A percentile compares a stretch with the other conserved stretches of the same genome.
Conservation (phyloP, 2,888 invertebrate genomes). For the Dinocampus coccinellae region DNA sequence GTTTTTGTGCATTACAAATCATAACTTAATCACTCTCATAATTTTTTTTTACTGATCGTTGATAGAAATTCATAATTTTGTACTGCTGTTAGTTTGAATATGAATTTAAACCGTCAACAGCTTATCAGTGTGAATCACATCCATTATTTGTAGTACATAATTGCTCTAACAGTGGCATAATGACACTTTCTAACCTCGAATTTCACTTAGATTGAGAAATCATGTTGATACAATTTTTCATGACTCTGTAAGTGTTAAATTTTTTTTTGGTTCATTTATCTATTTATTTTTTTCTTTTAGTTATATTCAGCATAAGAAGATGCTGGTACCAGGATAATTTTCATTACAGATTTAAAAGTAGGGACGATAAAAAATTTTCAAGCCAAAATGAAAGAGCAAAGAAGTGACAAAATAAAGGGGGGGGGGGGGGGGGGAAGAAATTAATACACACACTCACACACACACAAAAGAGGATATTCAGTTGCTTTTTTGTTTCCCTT, state of each 20-base stretch:
- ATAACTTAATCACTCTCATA: background rate
- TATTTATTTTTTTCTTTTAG: background rate
- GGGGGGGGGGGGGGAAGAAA: too few species aligned
- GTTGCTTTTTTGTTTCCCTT: constrained; percentile 4
- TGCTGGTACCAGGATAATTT: constrained; percentile 2
- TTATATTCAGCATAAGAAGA: background rate
- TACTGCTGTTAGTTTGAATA: constrained; percentile 11
- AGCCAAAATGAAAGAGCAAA: background rate
- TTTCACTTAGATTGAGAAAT: background rate
- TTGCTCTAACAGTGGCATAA: background rate
- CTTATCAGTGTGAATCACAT: constrained; percentile 6
- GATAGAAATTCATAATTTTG: background rate
- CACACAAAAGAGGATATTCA: background rate
- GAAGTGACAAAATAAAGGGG: background rate
- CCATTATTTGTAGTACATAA: constrained; percentile 11
- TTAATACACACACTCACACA: background rate
- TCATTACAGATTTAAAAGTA: background rate
- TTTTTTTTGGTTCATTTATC: background rate
- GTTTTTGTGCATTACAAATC: background rate
- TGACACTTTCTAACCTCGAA: background rate
- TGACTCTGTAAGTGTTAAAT: too few species aligned
- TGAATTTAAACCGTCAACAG: constrained; percentile 16
- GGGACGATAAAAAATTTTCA: background rate
- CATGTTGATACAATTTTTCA: background rate
- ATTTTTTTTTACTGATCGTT: background rate